Conservation (phyloP, 2,113 vertebrate species). For the Callithrix jacchus region DNA sequence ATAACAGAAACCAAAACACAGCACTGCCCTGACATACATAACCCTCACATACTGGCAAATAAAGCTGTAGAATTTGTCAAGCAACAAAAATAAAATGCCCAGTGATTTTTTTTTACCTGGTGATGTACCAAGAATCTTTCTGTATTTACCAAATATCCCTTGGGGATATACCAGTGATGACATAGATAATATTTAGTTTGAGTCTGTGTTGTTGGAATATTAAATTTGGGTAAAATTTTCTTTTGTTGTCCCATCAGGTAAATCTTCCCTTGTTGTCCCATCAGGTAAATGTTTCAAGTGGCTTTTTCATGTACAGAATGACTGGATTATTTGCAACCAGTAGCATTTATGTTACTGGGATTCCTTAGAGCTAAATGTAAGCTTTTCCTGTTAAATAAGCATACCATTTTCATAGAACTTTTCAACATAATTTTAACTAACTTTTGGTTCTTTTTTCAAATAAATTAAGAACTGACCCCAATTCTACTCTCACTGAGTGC, state of each 20-base stretch:
- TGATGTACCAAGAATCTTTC: slow-evolving; percentile 15
- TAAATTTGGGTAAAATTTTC: slow-evolving; percentile 56
- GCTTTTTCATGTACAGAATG: not conserved
- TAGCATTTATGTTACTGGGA: not conserved
- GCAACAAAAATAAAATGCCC: slow-evolving; percentile 45
- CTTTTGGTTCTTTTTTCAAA: slow-evolving; percentile 35
- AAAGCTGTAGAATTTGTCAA: slow-evolving; percentile 31
- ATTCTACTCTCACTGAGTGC: not conserved
- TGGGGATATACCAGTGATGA: not conserved
- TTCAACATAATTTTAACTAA: slow-evolving; percentile 11
- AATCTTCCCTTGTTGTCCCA: slow-evolving; percentile 37
- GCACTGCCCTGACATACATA: not conserved
- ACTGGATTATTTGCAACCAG: slow-evolving; percentile 1
- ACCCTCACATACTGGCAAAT: slow-evolving; percentile 32
- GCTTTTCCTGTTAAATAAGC: slow-evolving; percentile 13
- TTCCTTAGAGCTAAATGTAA: slow-evolving; percentile 10
- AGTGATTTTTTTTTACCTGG: slow-evolving; percentile 32
- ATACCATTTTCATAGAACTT: not conserved
- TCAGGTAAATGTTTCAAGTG: slow-evolving; percentile 22
- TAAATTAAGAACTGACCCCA: slow-evolving; percentile 32
- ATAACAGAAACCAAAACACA: slow-evolving; percentile 28
- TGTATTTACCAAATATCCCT: slow-evolving; percentile 48
- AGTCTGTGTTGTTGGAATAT: slow-evolving; percentile 29
- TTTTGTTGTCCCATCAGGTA: not conserved
- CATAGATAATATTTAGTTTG: slow-evolving; percentile 56